Base-by-base conservation (phyloP, 2,113 vertebrate genomes). In the Neodon shergylaensis region DNA sequence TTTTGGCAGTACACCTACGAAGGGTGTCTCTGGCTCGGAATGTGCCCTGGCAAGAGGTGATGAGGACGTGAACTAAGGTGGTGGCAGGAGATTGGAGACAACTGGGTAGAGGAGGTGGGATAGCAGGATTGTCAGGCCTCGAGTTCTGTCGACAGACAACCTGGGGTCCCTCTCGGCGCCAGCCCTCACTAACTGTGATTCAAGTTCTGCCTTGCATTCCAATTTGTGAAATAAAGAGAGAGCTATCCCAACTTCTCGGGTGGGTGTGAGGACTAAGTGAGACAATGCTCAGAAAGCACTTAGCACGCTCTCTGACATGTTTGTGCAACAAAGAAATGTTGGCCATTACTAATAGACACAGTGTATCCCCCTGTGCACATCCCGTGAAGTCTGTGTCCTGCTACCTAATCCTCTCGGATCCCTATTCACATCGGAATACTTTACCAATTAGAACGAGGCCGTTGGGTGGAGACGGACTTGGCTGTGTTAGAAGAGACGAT, bases 1-100 rank as follows among this genome's bases (percentile, higher is more conserved):
- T 98, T 97, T 97, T 98, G 97, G 97, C 97, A 98, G 96, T 95
- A 97, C 97, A 98, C 97, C 97, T 98, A 97, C 90, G 91, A 96
- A 97, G 97, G 88, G 97, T 98, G 97, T 98, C 97, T 98, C 97
- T 98, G 97, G 97, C 97, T 96, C 97, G 79, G 96, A 97, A 95
- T n/a, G 17, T 44, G 33, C 92, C 93, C 97, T 97, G 96, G 97
- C 96, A 96, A 96, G 97, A 97, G 97, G 97, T 97, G 97, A 97
- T 94, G 77, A 96, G 96, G 95, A 97, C 97, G 95, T 95, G 96
- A 98, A 97, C 96, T 95, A 97, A 98, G 97, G 97, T 96, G 97
- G 97, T 97, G 97, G 97, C 97, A 96, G 97, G 97, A 95, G 97
- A 83, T 96, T 96, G 96, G 97, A 98, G 97, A 95, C 88, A 97